Evolutionary conservation across 2,888 invertebrate species (phyloP), one percentile per base, ranked within the genome.

Genomic region (Dasypolia templi): DNA sequence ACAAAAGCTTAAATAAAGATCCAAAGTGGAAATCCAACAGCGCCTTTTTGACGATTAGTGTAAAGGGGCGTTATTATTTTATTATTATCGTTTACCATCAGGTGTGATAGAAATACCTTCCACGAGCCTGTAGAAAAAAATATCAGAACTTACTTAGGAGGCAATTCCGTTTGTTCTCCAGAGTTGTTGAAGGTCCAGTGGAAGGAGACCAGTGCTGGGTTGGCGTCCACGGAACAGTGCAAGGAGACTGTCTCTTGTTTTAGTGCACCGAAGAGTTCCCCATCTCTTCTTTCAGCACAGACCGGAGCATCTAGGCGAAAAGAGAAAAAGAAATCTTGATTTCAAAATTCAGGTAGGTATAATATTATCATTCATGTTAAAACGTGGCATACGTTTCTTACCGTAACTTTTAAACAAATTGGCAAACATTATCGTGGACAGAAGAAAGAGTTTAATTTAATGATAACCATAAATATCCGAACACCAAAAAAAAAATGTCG

Each of bases 141-240:
- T 17, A 14, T 7, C 17, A 17, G 0, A 56, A 74, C 88, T 86
- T 88, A 95, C 96, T 97, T 97, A 70, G 97, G 97, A 75, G 98
- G 97, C 86, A 98, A 96, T 92, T 98, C 98, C 66, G 97, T 97
- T 94, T 98, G 98, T 91, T 98, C 98, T 29, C 98, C 98, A 77
- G 98, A 98, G 93, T 98, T 98, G 96, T 99, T 99, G 96, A 99
- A 98, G 85, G 98, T 98, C 99, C 99, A 99, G 90, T 98, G 98
- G 95, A 98, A 99, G 90, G 97, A 97, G 89, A 98, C 97, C 74
- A 98, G 97, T 14, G 98, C 97, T n/a, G 99, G 99, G 91, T 98
- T 98, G 86, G 99, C 98, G 91, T 98, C 98, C 83, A 99, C 98
- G 83, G 98, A 98, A 92, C 99, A 99, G 91, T 98, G 97, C 84